Evolutionary conservation across 2,888 invertebrate species (phyloP), one percentile per base, ranked within the genome.

Genomic region (Myathropa florea): DNA sequence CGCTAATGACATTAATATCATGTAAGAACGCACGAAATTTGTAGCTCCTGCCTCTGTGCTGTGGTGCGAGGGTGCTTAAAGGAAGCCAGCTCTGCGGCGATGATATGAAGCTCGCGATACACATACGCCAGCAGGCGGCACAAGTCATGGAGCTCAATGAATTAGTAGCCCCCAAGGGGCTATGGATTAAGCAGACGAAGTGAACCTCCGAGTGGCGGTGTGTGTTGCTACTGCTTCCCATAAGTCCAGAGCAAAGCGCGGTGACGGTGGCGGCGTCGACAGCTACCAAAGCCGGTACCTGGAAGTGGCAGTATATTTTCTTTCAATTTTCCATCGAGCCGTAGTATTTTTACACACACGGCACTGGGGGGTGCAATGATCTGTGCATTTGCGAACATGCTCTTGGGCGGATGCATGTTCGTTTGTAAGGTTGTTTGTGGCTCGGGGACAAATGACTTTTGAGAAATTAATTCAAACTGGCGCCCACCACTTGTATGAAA

Each of bases 1-100:
- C 77, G 67, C 53, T 85, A 85, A 85, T 81, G 67, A 68, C 76
- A 85, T 82, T 82, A 82, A 78, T 82, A 73, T 82, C 77, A 78
- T 77, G 82, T 80, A 85, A 80, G 72, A 67, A 65, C 72, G 80
- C 67, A 80, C 36, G 80, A 79, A 72, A 61, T 64, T 71, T 60
- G 79, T 72, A 36, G 64, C 26, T 53, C 53, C 33, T n/a, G 23
- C 2, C 26, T 60, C 18, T 9, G 21, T n/a, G 64, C 6, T 6
- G 59, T 14, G 14, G 23, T n/a, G 23, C 24, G 55, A 12, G 61
- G 61, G 26, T 53, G 26, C 14, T 59, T 6, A n/a, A 55, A 70
- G 70, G 64, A 64, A 61, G 70, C 64, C 72, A 46, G 7, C 53
- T 53, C 18, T 14, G 18, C 18, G 12, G 53, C n/a, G 53, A 4